A percentile compares a stretch with the other conserved stretches of the same genome.
These are phyloP conservation scores for Limosa lapponica DNA, from an alignment of 2,797 vertebrate genomes.

Conservation along the genomic window DNA sequence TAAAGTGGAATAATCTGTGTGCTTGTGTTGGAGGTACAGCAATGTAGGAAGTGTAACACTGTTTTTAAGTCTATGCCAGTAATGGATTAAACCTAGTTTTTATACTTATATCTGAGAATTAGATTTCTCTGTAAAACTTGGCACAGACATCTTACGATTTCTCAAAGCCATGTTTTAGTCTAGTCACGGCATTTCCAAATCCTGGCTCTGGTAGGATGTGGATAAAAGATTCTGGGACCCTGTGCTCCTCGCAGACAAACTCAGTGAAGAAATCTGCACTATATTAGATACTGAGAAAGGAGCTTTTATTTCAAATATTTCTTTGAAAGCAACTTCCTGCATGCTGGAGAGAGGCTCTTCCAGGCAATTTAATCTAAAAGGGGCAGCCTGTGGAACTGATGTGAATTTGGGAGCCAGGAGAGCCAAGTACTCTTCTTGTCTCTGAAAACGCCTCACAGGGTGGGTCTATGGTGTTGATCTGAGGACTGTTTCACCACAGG, in stretches of 20 bases:
- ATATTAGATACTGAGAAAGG: not conserved
- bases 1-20: not conserved
- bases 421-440: not conserved
- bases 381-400: not conserved
- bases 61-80: not conserved
- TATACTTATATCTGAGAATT: constrained; percentile 46
- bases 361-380: not conserved
- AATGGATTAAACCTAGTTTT: constrained; percentile 35
- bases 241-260: not conserved
- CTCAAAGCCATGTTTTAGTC: constrained; percentile 27
- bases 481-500: not conserved
- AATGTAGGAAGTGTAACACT: constrained; percentile 15
- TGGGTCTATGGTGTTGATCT: not conserved
- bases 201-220: not conserved
- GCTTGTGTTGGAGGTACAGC: not conserved
- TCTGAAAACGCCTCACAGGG: not conserved
- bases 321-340: not conserved
- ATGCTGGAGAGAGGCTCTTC: not conserved
- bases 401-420: not conserved
- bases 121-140: constrained; percentile 47
- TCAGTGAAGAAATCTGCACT: constrained; percentile 29
- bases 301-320: constrained; percentile 28
- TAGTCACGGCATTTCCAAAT: constrained; percentile 37
- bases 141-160: constrained; percentile 13
- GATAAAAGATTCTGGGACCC: constrained; percentile 18